Base-by-base conservation (phyloP, 2,113 vertebrate genomes). In the Corapipo altera region DNA sequence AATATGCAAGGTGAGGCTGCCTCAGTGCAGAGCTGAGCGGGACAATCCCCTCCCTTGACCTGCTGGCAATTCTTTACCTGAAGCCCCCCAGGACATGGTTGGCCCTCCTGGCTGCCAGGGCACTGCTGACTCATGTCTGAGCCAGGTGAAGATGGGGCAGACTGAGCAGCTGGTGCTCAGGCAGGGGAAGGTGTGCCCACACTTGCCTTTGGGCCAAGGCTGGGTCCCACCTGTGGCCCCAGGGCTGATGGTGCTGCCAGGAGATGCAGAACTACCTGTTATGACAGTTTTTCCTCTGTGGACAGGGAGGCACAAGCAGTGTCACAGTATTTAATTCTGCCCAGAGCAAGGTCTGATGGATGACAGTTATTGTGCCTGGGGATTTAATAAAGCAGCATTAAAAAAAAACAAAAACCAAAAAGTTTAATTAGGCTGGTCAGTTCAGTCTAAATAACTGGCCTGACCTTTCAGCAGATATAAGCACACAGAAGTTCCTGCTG, bases 81-180 rank as follows among this genome's bases (percentile, higher is more conserved):
- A 44, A 44, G 39, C 12, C 28, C 18, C 28, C 27, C 41, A 15
- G 20, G 41, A 44, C 41, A 33, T 3, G 1, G 62, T 44, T 65
- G 41, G 3, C 41, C 41, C 28, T 43, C 28, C 61, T 64, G 39
- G 27, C 61, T 64, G 61, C 27, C 61, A 43, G 61, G 28, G 61
- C 39, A 64, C 39, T 64, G 39, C 39, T 43, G 61, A 21, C 61
- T 64, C 12, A 5, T 43, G 51, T 26, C 30, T 33, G 51, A 71
- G 26, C 22, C 26, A 33, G 58, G 30, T 0, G 1, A 75, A 49
- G 28, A 14, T 0, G 0, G 8, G 17, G 12, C 49, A 48, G n/a
- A 15, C 15, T 8, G 46, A 39, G 57, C 37, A 85, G 23, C 41
- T 2, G 1, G 11, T 62, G 37, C 37, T 64, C 27, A 30, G 61